Evolutionary conservation across 2,113 vertebrate genomes (phyloP).

Genomic region (Psilopsiagon aymara): DNA sequence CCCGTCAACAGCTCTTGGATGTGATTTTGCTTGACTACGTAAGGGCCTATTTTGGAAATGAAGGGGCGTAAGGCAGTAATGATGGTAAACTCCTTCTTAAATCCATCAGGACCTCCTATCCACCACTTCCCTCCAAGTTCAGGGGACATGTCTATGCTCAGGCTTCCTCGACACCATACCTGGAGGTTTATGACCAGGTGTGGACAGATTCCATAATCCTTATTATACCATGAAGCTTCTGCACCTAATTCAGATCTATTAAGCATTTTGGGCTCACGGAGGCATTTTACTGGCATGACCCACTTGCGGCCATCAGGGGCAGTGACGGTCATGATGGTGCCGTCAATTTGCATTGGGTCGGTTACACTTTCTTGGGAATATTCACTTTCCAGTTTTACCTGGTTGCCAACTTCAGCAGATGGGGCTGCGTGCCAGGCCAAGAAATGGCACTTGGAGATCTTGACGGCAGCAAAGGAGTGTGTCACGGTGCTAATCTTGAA

Average conservation of each 20-base stretch:
- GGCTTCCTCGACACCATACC: slow-evolving; percentile 42
- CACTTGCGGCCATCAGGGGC: background rate
- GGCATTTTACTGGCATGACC: slow-evolving; percentile 6
- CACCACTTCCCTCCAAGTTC: slow-evolving; percentile 52
- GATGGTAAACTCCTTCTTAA: slow-evolving; percentile 43
- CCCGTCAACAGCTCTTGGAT: slow-evolving; percentile 56
- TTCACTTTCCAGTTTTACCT: slow-evolving; percentile 13
- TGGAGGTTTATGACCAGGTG: slow-evolving; percentile 21
- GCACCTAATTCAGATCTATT: background rate
- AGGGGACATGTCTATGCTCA: background rate
- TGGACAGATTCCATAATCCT: slow-evolving; percentile 8
- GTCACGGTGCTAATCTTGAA: slow-evolving; percentile 21
- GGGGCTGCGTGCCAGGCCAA: slow-evolving; percentile 20
- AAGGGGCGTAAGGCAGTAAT: slow-evolving; percentile 20
- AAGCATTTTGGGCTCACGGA: background rate
- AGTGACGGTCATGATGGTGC: background rate
- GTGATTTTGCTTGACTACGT: slow-evolving; percentile 55
- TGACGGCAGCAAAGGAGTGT: slow-evolving; percentile 8
- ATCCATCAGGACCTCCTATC: slow-evolving; percentile 36
- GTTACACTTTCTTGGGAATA: slow-evolving; percentile 45
- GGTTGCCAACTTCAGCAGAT: slow-evolving; percentile 4
- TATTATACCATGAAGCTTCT: slow-evolving; percentile 22
- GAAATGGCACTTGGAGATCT: slow-evolving; percentile 46
- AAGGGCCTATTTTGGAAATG: slow-evolving; percentile 63
- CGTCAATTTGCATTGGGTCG: background rate